Evolutionary conservation across 2,797 vertebrate genomes (phyloP), one percentile per base, ranked within the genome.

Genomic region (Falco columbarius): DNA sequence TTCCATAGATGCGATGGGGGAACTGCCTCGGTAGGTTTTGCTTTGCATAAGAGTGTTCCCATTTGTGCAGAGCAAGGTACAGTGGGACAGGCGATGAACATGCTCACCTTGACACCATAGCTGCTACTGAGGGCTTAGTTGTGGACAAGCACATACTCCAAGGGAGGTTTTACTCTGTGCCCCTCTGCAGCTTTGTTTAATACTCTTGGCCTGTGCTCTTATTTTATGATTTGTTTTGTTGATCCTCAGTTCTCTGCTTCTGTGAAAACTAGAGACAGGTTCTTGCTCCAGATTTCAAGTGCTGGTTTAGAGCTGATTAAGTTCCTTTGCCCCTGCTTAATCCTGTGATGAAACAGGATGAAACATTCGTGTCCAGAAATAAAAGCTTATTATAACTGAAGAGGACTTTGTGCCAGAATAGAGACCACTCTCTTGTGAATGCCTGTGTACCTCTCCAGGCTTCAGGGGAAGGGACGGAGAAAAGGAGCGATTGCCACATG

Each of bases 91-190:
- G 38, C 3, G 26, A 42, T 4, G 16, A 4, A 36, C 21, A 16
- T 19, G 2, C 10, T 5, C 19, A 3, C 4, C 1, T 1, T 8
- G 75, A 54, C 46, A 51, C 59, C 12, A 10, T 0, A 5, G 15
- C 56, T 17, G 30, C 14, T 44, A 6, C 5, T 1, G 10, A n/a
- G 49, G 76, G n/a, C 3, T 40, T 24, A 5, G 16, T 2, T 29
- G 73, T 9, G 66, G 34, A 29, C 54, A n/a, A 56, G 73, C 4
- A 18, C 3, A 14, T 1, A 3, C 42, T 36, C 40, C 19, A 5
- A 18, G 66, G 52, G 34, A 54, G 1, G 0, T 27, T 29, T 36
- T 13, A 14, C 4, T 14, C 29, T 3, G 9, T 40, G 66, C 38
- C 20, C 23, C 59, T 21, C 59, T n/a, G 36, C 44, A 32, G 27